These are phyloP conservation scores for Zelostemma sp. DNA, from an alignment of 1,140 invertebrate species.

Conservation along the genomic window DNA sequence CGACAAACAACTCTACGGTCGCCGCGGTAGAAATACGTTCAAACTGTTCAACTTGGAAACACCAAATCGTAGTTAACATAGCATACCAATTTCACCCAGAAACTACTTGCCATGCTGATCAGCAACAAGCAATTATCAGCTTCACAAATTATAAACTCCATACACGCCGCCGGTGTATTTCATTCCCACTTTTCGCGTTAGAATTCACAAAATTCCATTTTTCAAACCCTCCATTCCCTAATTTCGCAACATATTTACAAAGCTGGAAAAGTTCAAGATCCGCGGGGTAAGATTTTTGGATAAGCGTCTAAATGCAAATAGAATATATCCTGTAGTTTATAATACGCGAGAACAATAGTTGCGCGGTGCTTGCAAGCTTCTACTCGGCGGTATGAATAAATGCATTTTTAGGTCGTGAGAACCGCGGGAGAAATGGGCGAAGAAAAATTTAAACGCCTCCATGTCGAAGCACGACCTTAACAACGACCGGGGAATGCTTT, in stretches of 20 bases:
- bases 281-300: conserved; percentile 29
- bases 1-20: no score
- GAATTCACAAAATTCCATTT: no score
- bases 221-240: no score
- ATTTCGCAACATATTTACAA: no score
- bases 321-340: conserved; percentile 43
- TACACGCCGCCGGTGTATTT: conserved; percentile 12
- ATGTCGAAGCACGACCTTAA: conserved; percentile 28
- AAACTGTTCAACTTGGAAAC: no score
- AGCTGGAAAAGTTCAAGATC: no score
- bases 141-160: neutral
- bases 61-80: no score
- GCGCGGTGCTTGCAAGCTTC: conserved; percentile 45
- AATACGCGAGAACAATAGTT: conserved; percentile 49
- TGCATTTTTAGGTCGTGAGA: conserved; percentile 49
- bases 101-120: no score
- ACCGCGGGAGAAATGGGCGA: conserved; percentile 35
- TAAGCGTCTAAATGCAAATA: conserved; percentile 38
- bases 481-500: conserved; percentile 34
- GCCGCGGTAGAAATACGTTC: no score
- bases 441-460: conserved; percentile 42
- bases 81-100: no score
- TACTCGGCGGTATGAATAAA: conserved; percentile 49
- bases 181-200: no score
- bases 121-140: no score